Evolutionary conservation across 30 jellyfish, hydroid and myxozoan genomes (phyloP).

Genomic region (Cassiopea andromeda): DNA sequence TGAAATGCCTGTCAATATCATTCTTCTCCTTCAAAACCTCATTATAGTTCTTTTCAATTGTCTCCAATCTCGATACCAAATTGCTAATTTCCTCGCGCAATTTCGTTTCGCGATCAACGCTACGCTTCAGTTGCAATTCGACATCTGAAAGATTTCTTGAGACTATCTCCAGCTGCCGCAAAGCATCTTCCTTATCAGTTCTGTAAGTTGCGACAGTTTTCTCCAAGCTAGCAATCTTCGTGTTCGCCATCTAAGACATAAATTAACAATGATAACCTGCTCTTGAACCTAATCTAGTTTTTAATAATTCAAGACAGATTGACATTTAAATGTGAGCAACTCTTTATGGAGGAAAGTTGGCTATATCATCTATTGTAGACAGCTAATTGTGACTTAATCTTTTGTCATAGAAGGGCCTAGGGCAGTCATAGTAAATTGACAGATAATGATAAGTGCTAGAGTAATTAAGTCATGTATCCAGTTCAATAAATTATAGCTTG

Average conservation of each 20-base stretch:
- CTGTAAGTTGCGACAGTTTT: conserved; percentile 71
- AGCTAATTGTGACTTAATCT: no score
- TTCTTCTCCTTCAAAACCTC: conserved; percentile 81
- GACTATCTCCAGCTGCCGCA: conserved; percentile 77
- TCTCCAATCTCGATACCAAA: conserved; percentile 61
- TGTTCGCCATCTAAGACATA: conserved; percentile 66
- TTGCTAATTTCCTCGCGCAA: conserved; percentile 80
- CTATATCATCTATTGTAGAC: no score
- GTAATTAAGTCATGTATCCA: no score
- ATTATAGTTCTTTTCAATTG: conserved; percentile 72
- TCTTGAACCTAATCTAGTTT: neutral
- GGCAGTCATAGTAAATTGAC: no score
- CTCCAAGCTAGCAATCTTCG: conserved; percentile 77
- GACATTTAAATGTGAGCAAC: neutral
- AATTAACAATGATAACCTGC: neutral
- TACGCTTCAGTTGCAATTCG: conserved; percentile 86
- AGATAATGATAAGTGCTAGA: no score
- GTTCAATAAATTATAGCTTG: no score
- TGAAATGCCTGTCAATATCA: conserved; percentile 83
- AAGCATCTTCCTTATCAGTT: conserved; percentile 84
- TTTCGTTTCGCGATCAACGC: conserved; percentile 90
- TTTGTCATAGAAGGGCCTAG: no score
- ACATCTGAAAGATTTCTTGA: conserved; percentile 71
- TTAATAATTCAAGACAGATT: neutral
- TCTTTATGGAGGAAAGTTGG: no score